Evolutionary conservation across 2,888 invertebrate genomes (phyloP).

Genomic region (Thysanoteuthis rhombus): DNA sequence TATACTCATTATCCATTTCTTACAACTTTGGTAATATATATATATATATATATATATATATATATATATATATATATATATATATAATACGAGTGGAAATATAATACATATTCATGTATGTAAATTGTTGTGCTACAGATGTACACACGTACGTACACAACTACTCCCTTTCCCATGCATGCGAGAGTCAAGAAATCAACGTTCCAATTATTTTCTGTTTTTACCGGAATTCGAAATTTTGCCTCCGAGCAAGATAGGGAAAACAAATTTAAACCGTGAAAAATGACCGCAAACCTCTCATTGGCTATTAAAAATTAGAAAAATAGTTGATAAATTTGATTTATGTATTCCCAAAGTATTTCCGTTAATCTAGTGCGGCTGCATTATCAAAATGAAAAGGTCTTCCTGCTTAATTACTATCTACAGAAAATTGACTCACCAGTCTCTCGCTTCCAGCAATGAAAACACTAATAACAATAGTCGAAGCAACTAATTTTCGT

Average conservation of each 20-base stretch:
- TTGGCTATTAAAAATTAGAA: slow-evolving; percentile 12
- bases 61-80: too few species aligned
- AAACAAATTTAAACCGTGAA: slow-evolving; percentile 12
- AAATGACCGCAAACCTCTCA: slow-evolving; percentile 12
- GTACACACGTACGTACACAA: background rate
- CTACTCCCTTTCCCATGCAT: background rate
- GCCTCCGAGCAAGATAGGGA: background rate
- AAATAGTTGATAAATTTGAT: slow-evolving; percentile 12
- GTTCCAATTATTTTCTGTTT: background rate
- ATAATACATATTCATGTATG: background rate
- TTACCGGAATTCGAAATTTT: background rate
- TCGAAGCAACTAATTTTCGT: background rate
- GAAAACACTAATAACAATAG: background rate
- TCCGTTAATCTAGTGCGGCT: background rate
- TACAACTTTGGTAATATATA: too few species aligned
- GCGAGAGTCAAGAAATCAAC: background rate
- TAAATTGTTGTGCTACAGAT: background rate
- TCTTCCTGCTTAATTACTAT: slow-evolving; percentile 12
- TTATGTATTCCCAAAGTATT: slow-evolving; percentile 12
- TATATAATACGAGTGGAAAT: background rate
- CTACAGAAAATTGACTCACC: background rate
- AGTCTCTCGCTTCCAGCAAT: background rate
- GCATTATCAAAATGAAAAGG: slow-evolving; percentile 12
- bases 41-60: too few species aligned
- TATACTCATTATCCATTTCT: too few species aligned